A percentile compares a stretch with the other conserved stretches of the same genome.
Evolutionary conservation across 2,888 invertebrate genomes (phyloP).

Genomic region (Lithophane ornitopus): DNA sequence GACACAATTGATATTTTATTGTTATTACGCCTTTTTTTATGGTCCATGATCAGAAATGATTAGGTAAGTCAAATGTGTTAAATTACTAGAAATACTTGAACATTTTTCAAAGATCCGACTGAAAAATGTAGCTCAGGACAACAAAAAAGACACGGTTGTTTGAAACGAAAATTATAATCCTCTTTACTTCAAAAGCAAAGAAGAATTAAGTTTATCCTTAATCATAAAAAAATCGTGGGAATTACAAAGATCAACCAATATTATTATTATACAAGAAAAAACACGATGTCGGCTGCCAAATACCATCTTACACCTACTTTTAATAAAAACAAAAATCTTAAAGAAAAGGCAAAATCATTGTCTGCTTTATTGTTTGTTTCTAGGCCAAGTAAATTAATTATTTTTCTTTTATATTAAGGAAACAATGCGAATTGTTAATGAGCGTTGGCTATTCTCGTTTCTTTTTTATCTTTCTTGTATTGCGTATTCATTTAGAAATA

Average conservation of each 20-base stretch:
- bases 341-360: conserved; percentile 67
- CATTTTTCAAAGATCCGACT: background rate
- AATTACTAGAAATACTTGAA: background rate
- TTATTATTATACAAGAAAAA: conserved; percentile 31
- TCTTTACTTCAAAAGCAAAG: conserved; percentile 3
- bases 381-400: conserved; percentile 83
- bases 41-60: no score
- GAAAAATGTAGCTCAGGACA: background rate
- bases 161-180: conserved; percentile 2
- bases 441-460: conserved; percentile 76
- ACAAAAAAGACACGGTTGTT: background rate
- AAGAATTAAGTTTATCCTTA: conserved; percentile 31
- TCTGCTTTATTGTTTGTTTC: conserved; percentile 71
- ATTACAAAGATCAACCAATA: conserved; percentile 39
- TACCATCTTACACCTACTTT: conserved; percentile 56
- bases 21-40: background rate
- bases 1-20: no score
- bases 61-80: background rate
- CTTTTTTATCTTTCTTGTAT: conserved; percentile 73
- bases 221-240: conserved; percentile 31
- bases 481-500: conserved; percentile 77
- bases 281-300: conserved; percentile 59
- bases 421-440: conserved; percentile 86
- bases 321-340: conserved; percentile 63
- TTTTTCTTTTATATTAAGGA: conserved; percentile 80